Evolutionary conservation across 2,888 invertebrate species (phyloP).

Genomic region (Acleris sparsana): DNA sequence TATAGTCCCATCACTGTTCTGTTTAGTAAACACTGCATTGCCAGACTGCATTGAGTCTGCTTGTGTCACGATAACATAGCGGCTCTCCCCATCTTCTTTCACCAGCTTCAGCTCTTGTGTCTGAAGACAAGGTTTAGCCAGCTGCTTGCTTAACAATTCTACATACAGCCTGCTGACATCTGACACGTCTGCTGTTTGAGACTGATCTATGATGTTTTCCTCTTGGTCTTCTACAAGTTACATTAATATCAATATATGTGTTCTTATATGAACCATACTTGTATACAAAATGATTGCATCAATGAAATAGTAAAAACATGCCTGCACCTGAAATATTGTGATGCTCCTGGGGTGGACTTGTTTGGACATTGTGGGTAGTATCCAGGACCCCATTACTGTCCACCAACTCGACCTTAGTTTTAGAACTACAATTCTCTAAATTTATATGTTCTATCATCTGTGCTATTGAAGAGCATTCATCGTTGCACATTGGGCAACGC

Average conservation of each 20-base stretch:
- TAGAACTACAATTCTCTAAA: conserved; percentile 57
- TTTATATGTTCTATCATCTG: conserved; percentile 84
- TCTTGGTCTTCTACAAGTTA: conserved; percentile 28
- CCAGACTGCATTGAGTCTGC: conserved; percentile 49
- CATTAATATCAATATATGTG: neutral
- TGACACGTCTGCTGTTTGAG: conserved; percentile 39
- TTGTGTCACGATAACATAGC: conserved; percentile 63
- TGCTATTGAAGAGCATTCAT: conserved; percentile 77
- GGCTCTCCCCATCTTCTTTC: conserved; percentile 58
- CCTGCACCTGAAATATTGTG: conserved; percentile 22
- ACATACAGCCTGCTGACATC: conserved; percentile 64
- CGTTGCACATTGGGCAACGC: conserved; percentile 84
- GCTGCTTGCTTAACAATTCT: conserved; percentile 57
- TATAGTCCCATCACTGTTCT: conserved; percentile 74
- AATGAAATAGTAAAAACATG: neutral
- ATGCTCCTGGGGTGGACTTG: conserved; percentile 7
- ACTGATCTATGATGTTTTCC: conserved; percentile 27
- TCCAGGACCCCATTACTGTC: conserved; percentile 3
- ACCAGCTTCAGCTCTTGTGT: conserved; percentile 63
- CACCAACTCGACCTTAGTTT: conserved; percentile 32
- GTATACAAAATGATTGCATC: neutral
- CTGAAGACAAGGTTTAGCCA: conserved; percentile 55
- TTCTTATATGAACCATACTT: neutral
- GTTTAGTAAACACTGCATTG: conserved; percentile 65
- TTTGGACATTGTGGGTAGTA: conserved; percentile 10